Evolutionary conservation across 2,888 invertebrate species (phyloP).

Genomic region (Apamea monoglypha): DNA sequence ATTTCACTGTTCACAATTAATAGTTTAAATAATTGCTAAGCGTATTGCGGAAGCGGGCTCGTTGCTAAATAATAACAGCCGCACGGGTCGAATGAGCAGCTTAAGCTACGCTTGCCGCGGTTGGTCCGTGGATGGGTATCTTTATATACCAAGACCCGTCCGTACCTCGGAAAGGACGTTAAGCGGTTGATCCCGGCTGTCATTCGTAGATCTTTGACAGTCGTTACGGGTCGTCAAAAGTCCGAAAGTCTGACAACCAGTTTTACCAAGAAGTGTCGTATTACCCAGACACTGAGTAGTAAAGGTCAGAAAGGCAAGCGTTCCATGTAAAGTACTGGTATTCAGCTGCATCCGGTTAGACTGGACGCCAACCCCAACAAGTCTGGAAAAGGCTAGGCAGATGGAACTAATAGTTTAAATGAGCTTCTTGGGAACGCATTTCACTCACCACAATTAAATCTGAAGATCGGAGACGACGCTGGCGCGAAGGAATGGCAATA

Average conservation of each 20-base stretch:
- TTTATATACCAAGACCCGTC: neutral
- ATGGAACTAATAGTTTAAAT: neutral
- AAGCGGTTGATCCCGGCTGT: too few relatives aligned
- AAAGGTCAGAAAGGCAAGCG: neutral
- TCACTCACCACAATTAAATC: slow-evolving; percentile 18
- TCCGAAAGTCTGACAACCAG: neutral
- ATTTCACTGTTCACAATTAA: neutral
- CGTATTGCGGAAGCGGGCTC: neutral
- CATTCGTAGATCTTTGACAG: too few relatives aligned
- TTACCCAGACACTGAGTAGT: neutral
- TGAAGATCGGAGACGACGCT: neutral
- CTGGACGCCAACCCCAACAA: neutral
- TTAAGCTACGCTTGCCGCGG: neutral
- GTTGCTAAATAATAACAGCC: neutral
- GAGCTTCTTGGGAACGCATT: neutral
- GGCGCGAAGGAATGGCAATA: slow-evolving; percentile 31
- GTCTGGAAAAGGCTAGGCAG: neutral
- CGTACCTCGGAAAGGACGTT: neutral
- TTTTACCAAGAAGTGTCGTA: neutral
- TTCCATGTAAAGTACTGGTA: too few relatives aligned
- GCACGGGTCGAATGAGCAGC: neutral
- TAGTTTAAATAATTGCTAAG: neutral
- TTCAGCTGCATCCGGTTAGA: neutral
- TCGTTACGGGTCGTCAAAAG: too few relatives aligned
- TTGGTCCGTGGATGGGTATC: neutral